Evolutionary conservation across 2,797 vertebrate species (phyloP), one percentile per base, ranked within the genome.

Genomic region (Crocidura indochinensis): DNA sequence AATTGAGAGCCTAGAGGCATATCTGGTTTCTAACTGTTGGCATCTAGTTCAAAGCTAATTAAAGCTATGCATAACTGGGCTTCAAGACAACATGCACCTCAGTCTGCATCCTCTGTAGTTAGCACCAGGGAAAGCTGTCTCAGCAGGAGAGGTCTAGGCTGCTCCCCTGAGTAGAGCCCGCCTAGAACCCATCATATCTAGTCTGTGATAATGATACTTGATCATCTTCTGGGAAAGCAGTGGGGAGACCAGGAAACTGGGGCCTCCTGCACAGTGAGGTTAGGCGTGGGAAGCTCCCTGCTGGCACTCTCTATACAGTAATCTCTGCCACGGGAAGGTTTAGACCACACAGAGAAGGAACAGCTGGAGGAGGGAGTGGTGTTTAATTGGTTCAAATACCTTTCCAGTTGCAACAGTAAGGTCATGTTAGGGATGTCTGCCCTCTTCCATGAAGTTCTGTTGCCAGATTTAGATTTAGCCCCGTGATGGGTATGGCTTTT

Each of bases 401-500:
- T 38, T 38, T 38, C 5, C 38, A 38, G 38, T 38, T 38, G 38
- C 38, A 38, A 38, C 38, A 38, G 38, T 38, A 38, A 38, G 38
- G 38, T 38, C 38, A 38, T 5, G 38, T 38, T 38, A 38, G 38
- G 38, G 38, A 38, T 38, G 38, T 38, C 38, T 38, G 38, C 38
- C 38, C 38, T 38, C 38, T 38, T 29, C 84, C 49, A 77, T 60
- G 53, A 77, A 90, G 62, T 92, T 97, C 96, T 95, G 95, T 95
- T 95, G 64, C 91, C 86, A 96, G 56, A 60, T 17, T 20, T 20
- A 22, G 56, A 60, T 60, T 60, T 20, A 17, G 19, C 97, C 96
- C 97, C 31, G 0, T 75, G 92, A 22, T 60, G 56, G 56, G 17
- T 17, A 91, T 1, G 74, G 73, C 79, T 94, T 75, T 91, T 95